Base-by-base conservation (phyloP, 2,888 invertebrate species). In the Caenorhabditis auriculariae region DNA sequence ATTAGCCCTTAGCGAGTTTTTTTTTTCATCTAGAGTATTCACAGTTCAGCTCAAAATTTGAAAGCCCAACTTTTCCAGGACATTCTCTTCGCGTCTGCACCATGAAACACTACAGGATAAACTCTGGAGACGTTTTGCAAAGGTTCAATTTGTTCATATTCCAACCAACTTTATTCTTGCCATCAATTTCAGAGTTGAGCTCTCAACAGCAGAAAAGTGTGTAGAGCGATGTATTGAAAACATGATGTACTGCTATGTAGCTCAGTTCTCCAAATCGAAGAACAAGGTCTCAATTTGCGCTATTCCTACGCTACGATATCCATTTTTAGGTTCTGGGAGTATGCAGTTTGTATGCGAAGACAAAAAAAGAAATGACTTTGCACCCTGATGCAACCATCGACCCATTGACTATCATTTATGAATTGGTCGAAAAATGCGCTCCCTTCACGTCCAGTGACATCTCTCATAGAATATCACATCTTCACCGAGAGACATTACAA, bases 161-260 rank as follows among this genome's bases (percentile, higher is more conserved):
- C n/a, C n/a, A n/a, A n/a, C n/a, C n/a, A n/a, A 32, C n/a, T 32
- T 32, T 9, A 9, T 32, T n/a, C n/a, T 12, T 32, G 32, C 15
- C 27, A 28, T 43, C 23, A 9, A 39, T 50, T 54, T 54, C 50
- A 62, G 73, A 57, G 60, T 73, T 26, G 66, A 73, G 44, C 43
- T 73, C n/a, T 60, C 56, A 1, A 58, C 69, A 5, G 54, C 73
- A 1, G 70, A 69, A 44, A 54, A 60, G 38, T 73, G 73, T 38
- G 67, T 73, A 15, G 73, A 73, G 45, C 51, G 73, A 29, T 73
- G 73, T 51, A 66, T 73, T n/a, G 73, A 73, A 43, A 62, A 67
- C 37, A 55, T 73, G 44, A 56, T 66, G 24, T 69, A 63, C 41
- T 73, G 73, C 42, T 58, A 60, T 27, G 54, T 70, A 39, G 71